Conservation (phyloP, 2,797 vertebrate species). For the Melanotaenia maccullochi region DNA sequence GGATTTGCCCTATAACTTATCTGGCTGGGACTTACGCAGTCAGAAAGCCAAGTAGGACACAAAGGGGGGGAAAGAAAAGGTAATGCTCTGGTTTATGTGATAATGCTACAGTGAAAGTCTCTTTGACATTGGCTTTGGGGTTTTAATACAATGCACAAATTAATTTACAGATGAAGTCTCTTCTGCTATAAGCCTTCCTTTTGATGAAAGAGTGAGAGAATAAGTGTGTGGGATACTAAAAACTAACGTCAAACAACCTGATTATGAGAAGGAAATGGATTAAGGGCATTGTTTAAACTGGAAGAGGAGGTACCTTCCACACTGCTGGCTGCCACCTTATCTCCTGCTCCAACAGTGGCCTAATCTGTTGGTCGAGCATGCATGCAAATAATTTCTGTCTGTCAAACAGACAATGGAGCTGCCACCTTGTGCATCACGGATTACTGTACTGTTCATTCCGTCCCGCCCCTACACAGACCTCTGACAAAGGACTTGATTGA, state of each 20-base stretch:
- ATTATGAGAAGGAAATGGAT: slow-evolving; percentile 80
- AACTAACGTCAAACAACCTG: slow-evolving; percentile 81
- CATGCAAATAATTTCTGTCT: slow-evolving; percentile 85
- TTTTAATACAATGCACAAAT: slow-evolving; percentile 58
- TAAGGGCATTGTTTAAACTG: slow-evolving; percentile 83
- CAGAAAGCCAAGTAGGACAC: slow-evolving; percentile 59
- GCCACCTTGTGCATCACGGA: slow-evolving; percentile 83
- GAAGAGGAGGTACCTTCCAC: slow-evolving; percentile 74
- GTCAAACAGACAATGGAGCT: slow-evolving; percentile 83
- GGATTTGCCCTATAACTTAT: slow-evolving; percentile 47
- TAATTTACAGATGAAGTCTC: slow-evolving; percentile 71
- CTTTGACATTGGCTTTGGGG: slow-evolving; percentile 63
- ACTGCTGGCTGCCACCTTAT: slow-evolving; percentile 80
- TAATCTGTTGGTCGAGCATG: slow-evolving; percentile 86
- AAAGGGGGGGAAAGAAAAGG: slow-evolving; percentile 27
- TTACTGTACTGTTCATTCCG: slow-evolving; percentile 81
- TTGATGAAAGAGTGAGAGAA: slow-evolving; percentile 66
- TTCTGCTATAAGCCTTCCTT: slow-evolving; percentile 56
- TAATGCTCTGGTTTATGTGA: slow-evolving; percentile 60
- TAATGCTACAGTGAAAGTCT: slow-evolving; percentile 64
- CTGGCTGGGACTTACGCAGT: slow-evolving; percentile 40
- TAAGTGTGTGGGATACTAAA: slow-evolving; percentile 71
- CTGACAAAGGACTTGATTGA: slow-evolving; percentile 84
- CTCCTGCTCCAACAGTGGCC: slow-evolving; percentile 77
- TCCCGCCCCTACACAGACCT: slow-evolving; percentile 77